These are phyloP conservation scores for Leptinotarsa texana DNA, from an alignment of 1,140 invertebrate species.

Conservation along the genomic window DNA sequence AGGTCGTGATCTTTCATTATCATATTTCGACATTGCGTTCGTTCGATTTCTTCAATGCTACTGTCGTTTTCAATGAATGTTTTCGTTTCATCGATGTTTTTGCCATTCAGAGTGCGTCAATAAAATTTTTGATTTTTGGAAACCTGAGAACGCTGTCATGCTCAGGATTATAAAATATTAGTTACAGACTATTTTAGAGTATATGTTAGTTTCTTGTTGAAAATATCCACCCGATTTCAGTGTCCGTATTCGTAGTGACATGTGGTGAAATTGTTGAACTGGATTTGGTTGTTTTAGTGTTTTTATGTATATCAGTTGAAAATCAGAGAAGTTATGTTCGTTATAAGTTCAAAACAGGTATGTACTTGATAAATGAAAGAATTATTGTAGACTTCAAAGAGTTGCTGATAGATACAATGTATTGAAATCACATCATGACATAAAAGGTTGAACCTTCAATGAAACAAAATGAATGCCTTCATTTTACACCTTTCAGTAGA, in stretches of 20 bases:
- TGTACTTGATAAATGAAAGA: neutral
- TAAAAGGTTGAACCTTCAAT: too few relatives aligned
- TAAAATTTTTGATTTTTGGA: neutral
- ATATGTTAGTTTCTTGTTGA: neutral
- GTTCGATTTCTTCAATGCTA: slow-evolving; percentile 9
- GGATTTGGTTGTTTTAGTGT: neutral
- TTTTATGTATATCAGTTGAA: neutral
- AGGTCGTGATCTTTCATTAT: slow-evolving; percentile 39
- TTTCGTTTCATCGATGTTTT: slow-evolving; percentile 23
- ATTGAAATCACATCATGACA: too few relatives aligned
- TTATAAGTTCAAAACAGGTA: slow-evolving; percentile 37
- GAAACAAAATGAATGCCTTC: too few relatives aligned
- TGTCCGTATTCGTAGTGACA: neutral
- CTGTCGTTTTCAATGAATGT: neutral
- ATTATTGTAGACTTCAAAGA: too few relatives aligned
- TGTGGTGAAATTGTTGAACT: neutral
- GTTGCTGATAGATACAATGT: too few relatives aligned
- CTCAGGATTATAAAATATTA: neutral
- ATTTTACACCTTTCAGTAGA: too few relatives aligned
- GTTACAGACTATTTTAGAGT: neutral
- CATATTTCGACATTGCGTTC: slow-evolving; percentile 37
- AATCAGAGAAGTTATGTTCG: slow-evolving; percentile 21
- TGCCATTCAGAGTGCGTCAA: slow-evolving; percentile 33
- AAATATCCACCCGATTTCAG: neutral
- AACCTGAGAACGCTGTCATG: too few relatives aligned